Evolutionary conservation across 2,113 vertebrate genomes (phyloP).

Genomic region (Nycticorax nycticorax): DNA sequence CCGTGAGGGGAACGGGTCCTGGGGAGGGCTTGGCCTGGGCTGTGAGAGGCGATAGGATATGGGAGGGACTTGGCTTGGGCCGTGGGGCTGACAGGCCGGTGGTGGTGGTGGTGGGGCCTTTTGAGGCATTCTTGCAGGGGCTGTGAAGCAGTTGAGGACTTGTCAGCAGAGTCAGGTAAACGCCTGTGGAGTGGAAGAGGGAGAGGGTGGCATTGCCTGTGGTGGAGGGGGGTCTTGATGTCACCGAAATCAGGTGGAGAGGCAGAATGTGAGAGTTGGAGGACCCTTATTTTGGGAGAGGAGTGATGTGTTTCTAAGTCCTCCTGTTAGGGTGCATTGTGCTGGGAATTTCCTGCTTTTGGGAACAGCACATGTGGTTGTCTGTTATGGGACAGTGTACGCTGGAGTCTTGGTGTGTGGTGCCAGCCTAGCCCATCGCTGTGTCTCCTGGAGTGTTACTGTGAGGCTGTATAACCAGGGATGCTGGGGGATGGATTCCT

Average conservation of each 20-base stretch:
- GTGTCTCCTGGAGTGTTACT: neutral
- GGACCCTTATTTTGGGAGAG: neutral
- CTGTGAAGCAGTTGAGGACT: neutral
- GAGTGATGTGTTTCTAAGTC: fast-evolving
- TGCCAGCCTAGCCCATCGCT: fast-evolving
- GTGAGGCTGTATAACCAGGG: neutral
- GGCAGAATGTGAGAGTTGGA: neutral
- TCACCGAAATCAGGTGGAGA: no score
- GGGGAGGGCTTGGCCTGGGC: neutral
- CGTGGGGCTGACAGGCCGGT: neutral
- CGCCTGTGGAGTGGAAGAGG: neutral
- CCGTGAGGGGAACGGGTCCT: neutral
- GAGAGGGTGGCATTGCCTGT: neutral
- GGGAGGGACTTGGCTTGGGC: neutral
- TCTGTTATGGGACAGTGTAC: neutral
- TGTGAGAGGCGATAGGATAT: fast-evolving
- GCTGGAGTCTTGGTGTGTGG: neutral
- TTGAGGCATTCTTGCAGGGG: fast-evolving
- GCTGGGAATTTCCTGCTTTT: neutral
- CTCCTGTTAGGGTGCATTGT: neutral
- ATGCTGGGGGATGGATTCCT: fast-evolving
- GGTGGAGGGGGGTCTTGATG: fast-evolving
- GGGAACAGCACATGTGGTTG: neutral
- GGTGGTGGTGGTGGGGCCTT: fast-evolving
- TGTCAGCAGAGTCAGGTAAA: fast-evolving